Evolutionary conservation across 2,797 vertebrate genomes (phyloP).

Genomic region (Peromyscus aztecus): DNA sequence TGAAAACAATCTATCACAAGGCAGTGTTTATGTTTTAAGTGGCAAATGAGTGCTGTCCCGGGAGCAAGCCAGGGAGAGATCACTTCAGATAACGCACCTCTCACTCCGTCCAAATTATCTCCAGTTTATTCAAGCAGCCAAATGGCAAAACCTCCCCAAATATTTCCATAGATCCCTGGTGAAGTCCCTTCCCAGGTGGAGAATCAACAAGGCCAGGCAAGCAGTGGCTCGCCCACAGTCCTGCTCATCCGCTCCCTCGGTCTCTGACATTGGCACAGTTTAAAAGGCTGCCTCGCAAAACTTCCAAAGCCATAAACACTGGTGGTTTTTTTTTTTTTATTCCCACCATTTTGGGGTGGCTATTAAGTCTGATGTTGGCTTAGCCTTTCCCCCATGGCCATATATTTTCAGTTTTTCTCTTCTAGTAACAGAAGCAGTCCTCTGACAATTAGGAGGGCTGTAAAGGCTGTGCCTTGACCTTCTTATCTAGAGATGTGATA

Average conservation of each 20-base stretch:
- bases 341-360: neutral
- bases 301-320: neutral
- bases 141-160: neutral
- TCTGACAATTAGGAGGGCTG: neutral
- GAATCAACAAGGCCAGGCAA: neutral
- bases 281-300: constrained; percentile 18
- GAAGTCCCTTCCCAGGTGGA: constrained; percentile 26
- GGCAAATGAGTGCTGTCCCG: neutral
- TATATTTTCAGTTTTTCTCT: neutral
- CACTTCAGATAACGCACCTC: neutral
- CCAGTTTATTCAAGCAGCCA: constrained; percentile 6
- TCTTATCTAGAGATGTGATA: neutral
- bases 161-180: neutral
- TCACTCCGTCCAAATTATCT: neutral
- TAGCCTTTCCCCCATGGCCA: neutral
- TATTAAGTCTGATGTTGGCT: neutral
- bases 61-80: neutral
- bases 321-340: neutral
- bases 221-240: neutral
- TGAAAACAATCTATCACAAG: neutral
- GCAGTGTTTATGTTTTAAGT: neutral
- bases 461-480: neutral
- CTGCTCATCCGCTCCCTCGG: neutral
- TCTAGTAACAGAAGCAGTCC: neutral
- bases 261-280: neutral